phyloP scores from a whole-genome alignment of 2,888 invertebrate species.

The Melinopterus prodromus region DNA sequence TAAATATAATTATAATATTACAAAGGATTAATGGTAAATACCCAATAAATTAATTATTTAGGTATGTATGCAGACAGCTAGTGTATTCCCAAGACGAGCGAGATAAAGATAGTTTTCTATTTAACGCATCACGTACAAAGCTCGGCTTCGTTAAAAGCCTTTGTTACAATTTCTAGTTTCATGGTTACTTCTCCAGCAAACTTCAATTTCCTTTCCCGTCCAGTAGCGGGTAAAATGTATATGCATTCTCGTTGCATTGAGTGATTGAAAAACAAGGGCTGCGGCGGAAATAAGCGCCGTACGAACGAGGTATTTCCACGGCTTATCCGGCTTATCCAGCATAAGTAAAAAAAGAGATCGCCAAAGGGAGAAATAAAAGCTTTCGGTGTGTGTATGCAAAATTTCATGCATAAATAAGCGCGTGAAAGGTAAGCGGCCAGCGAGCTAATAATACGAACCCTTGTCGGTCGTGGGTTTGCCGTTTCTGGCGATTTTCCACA shows the following conservation, averaged over 20 bases:
- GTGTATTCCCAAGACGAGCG: too few relatives aligned
- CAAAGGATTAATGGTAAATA: too few relatives aligned
- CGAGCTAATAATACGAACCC: not conserved
- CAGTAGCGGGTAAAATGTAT: not conserved
- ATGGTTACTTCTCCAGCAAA: not conserved
- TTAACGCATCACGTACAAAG: too few relatives aligned
- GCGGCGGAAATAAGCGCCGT: not conserved
- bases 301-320: not conserved
- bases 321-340: not conserved
- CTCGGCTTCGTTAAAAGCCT: not conserved
- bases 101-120: too few relatives aligned
- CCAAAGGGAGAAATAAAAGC: not conserved
- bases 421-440: not conserved
- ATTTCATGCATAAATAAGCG: conserved; percentile 26
- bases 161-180: not conserved
- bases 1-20: too few relatives aligned
- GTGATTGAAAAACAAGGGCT: not conserved
- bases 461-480: not conserved
- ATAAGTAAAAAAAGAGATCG: not conserved
- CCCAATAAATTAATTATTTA: too few relatives aligned
- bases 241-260: not conserved
- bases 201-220: not conserved
- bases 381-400: conserved; percentile 18
- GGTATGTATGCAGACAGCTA: too few relatives aligned
- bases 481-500: not conserved